Evolutionary conservation across 2,888 invertebrate genomes (phyloP), one percentile per base, ranked within the genome.

Genomic region (Ctena decussata): DNA sequence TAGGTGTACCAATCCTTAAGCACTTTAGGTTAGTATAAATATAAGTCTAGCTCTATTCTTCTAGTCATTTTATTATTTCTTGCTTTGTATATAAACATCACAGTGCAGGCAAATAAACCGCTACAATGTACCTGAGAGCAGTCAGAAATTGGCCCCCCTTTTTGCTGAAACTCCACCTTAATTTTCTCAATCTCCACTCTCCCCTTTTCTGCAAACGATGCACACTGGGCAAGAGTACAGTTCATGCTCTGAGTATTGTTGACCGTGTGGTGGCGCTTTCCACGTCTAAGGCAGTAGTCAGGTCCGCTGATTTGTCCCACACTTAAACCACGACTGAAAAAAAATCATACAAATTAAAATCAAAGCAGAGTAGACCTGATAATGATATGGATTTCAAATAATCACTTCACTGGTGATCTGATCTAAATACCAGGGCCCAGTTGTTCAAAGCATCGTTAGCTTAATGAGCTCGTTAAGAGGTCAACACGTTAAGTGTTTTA

Each of bases 221-320:
- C 77, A 84, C 91, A 92, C 75, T 90, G 90, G 44, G 82, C 84
- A 18, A 85, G 75, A 0, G 90, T 91, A 72, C 91, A 91, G 69
- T 91, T 92, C 30, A 77, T 72, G 18, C 78, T 73, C 30, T 76
- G 69, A 27, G 88, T 89, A 69, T 85, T 84, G 73, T 91, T 89
- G 30, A 89, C 73, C 21, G 81, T 82, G 39, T 90, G 88, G 6
- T 92, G 85, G 8, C 88, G 82, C 8, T 88, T 83, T 2, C 93
- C 94, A 15, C 92, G 87, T 18, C 91, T 87, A 57, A 92, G 90
- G 84, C 94, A 94, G 80, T 94, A 94, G 78, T 93, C 94, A 8
- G 94, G 94, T 1, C 94, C 94, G 81, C 92, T 94, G 41, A 94
- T 93, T 86, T 93, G 93, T 15, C 93, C 93, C 8, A 93, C 93